phyloP scores from a whole-genome alignment of 2,888 invertebrate species.

The Eupeodes latifasciatus region DNA sequence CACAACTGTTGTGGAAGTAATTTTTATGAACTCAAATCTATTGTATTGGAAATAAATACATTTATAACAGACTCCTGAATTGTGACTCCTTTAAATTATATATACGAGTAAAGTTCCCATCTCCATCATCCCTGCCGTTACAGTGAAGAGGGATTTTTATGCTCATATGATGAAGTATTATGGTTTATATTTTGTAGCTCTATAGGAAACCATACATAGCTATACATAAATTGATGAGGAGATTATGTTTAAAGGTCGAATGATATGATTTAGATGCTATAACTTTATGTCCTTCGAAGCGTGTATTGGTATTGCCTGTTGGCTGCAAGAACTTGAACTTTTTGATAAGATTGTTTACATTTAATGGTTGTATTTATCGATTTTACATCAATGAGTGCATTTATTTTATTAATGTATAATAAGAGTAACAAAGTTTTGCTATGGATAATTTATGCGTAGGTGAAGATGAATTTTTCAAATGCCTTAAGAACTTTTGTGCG shows the following conservation, averaged over 20 bases:
- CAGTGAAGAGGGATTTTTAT: conserved; percentile 15
- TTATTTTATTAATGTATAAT: background rate
- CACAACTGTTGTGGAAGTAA: conserved; percentile 62
- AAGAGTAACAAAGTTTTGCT: no score
- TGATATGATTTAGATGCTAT: conserved; percentile 56
- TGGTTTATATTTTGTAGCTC: background rate
- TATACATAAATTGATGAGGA: conserved; percentile 26
- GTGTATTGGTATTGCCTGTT: conserved; percentile 38
- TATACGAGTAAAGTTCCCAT: background rate
- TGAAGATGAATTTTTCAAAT: no score
- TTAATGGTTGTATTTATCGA: conserved; percentile 15
- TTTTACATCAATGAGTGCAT: conserved; percentile 8
- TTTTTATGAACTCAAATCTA: conserved; percentile 63
- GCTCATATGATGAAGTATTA: background rate
- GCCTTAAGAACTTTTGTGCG: no score
- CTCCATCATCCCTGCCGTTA: background rate
- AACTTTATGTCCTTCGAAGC: conserved; percentile 36
- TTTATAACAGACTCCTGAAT: conserved; percentile 30
- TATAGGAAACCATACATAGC: background rate
- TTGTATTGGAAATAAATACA: conserved; percentile 57
- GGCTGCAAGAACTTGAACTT: conserved; percentile 27
- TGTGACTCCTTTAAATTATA: conserved; percentile 22
- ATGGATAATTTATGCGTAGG: no score
- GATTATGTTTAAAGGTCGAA: conserved; percentile 35
- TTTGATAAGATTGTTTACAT: conserved; percentile 31